Conservation (phyloP, 2,797 vertebrate genomes). For the Bradypus variegatus region DNA sequence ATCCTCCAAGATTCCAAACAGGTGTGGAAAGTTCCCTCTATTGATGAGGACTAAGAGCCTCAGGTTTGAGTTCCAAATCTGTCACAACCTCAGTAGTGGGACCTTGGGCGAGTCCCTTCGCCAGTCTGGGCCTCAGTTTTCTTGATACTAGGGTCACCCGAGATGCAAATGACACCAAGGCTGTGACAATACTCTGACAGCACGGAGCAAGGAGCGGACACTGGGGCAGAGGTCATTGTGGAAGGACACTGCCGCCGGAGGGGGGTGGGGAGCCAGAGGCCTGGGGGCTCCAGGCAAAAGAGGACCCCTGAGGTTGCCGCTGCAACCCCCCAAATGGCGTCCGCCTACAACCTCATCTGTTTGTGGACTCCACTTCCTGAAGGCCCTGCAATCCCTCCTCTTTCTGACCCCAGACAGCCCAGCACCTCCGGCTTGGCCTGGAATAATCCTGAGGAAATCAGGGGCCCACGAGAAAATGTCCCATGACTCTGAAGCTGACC, state of each 20-base stretch:
- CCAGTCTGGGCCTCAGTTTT: neutral
- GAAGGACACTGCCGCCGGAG: neutral
- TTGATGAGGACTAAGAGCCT: neutral
- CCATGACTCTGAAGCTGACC: neutral
- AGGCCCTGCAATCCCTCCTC: neutral
- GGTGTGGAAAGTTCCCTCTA: neutral
- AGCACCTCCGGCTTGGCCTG: neutral
- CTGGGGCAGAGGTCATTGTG: fast-evolving
- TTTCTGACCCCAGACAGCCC: neutral
- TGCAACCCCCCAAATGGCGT: neutral
- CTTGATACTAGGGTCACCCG: neutral
- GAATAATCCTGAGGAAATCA: neutral
- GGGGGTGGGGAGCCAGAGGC: neutral
- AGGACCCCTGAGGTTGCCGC: neutral
- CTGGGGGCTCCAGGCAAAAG: neutral
- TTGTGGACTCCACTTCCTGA: neutral
- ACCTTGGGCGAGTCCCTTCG: neutral
- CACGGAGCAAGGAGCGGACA: neutral
- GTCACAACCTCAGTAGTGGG: fast-evolving
- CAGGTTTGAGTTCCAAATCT: neutral
- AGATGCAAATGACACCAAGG: neutral
- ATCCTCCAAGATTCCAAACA: neutral
- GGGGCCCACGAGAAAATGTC: neutral
- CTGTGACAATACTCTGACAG: neutral
- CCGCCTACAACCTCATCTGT: neutral